These are phyloP conservation scores for Epinephelus fuscoguttatus DNA, from an alignment of 2,113 vertebrate species.

Conservation along the genomic window DNA sequence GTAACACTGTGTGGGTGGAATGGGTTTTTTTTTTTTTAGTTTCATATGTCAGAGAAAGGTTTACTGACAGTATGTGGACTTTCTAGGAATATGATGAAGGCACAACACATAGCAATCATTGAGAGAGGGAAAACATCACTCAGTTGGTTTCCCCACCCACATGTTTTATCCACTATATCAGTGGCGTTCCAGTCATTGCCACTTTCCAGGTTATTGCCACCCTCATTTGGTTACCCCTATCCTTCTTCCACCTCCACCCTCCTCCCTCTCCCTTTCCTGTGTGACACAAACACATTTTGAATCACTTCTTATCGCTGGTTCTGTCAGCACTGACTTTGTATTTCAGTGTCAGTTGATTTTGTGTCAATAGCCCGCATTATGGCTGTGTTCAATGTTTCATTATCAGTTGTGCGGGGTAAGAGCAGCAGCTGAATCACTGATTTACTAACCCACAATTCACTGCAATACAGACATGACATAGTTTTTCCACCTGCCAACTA, in stretches of 20 bases:
- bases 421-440: background rate
- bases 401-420: background rate
- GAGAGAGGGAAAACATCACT: constrained; percentile 15
- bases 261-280: background rate
- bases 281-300: background rate
- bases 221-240: background rate
- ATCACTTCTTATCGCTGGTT: background rate
- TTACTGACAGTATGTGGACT: background rate
- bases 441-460: too few relatives aligned
- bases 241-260: background rate
- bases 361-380: background rate
- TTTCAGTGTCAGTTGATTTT: background rate
- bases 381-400: background rate
- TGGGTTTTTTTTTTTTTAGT: background rate
- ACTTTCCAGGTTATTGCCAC: constrained; percentile 4
- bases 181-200: background rate
- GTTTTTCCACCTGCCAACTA: too few relatives aligned
- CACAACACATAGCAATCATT: constrained; percentile 6
- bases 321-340: background rate
- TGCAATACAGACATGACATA: too few relatives aligned
- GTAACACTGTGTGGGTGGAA: background rate
- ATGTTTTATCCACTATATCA: background rate
- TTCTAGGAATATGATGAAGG: constrained; percentile 3
- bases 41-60: background rate
- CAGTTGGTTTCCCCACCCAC: constrained; percentile 2